These are phyloP conservation scores for Cuniculus paca DNA, from an alignment of 2,797 vertebrate genomes.

Conservation along the genomic window DNA sequence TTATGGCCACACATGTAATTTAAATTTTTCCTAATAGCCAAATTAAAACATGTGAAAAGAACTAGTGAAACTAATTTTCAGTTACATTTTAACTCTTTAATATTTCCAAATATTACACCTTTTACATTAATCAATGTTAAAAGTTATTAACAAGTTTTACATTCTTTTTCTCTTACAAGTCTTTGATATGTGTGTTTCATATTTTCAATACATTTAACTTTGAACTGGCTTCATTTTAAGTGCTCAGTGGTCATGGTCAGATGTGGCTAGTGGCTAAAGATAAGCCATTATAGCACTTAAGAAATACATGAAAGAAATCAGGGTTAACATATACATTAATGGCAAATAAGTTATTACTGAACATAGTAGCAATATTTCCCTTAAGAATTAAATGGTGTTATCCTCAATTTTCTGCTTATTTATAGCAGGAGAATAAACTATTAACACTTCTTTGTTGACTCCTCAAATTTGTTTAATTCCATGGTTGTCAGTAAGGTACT, in stretches of 20 bases:
- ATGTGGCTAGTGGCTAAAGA: neutral
- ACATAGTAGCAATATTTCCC: neutral
- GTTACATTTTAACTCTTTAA: neutral
- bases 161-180: neutral
- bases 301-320: neutral
- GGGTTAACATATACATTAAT: neutral
- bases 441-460: neutral
- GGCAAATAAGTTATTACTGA: neutral
- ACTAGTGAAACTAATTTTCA: neutral
- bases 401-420: neutral
- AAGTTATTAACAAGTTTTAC: neutral
- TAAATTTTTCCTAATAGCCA: conserved; percentile 44
- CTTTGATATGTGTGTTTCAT: neutral
- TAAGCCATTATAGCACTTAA: neutral
- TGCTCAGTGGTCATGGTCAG: neutral
- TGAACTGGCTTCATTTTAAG: neutral
- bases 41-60: neutral
- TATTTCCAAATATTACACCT: neutral
- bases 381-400: neutral
- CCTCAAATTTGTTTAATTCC: neutral
- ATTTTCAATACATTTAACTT: neutral
- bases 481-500: neutral
- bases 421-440: neutral
- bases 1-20: neutral
- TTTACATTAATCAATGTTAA: neutral